These are phyloP conservation scores for Aporrectodea caliginosa DNA, from an alignment of 1,140 invertebrate species.

Conservation along the genomic window DNA sequence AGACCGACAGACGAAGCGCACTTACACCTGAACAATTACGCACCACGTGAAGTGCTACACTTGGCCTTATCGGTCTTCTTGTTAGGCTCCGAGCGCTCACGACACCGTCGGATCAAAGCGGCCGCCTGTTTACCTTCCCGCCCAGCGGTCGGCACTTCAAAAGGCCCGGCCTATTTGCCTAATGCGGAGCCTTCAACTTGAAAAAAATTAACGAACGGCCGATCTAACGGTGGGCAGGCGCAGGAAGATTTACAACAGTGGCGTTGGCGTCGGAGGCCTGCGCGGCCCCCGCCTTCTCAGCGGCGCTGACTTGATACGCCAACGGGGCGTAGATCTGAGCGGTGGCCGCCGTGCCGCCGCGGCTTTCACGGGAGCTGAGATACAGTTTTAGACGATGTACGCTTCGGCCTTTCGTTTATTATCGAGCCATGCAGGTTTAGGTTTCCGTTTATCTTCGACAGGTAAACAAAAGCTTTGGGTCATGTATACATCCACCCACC, in stretches of 20 bases:
- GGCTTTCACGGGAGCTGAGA: no score
- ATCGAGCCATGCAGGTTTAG: no score
- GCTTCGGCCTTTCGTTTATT: no score
- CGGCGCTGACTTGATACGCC: neutral
- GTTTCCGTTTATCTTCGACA: no score
- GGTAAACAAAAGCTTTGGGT: no score
- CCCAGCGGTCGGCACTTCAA: neutral
- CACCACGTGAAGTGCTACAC: neutral
- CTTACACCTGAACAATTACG: neutral
- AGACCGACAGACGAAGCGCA: neutral
- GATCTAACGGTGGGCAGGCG: neutral
- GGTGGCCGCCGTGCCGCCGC: neutral
- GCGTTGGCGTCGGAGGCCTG: no score
- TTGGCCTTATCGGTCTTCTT: neutral
- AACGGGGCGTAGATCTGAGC: neutral
- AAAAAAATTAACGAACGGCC: no score
- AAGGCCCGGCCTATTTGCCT: neutral
- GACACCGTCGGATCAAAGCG: neutral
- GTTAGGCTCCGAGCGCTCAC: neutral
- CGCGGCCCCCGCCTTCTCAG: no score
- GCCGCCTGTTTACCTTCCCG: neutral
- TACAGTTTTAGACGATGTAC: no score
- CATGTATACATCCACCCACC: no score
- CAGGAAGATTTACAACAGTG: no score
- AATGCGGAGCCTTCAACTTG: no score